These are phyloP conservation scores for Argya squamiceps DNA, from an alignment of 2,797 vertebrate species.

Conservation along the genomic window DNA sequence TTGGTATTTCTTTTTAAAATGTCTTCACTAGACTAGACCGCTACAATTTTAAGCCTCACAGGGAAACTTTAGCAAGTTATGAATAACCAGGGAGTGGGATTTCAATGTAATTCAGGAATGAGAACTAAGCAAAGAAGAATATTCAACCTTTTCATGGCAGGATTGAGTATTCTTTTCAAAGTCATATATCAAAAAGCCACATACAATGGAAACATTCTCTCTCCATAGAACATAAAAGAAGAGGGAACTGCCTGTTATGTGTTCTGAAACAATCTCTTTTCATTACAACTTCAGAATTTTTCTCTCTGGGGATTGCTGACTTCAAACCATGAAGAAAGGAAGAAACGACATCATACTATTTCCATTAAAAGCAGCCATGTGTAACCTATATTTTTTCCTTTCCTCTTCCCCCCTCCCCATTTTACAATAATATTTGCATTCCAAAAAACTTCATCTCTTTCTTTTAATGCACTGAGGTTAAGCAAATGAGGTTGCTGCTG, in stretches of 20 bases:
- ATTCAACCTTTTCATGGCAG: slow-evolving; percentile 69
- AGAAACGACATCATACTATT: slow-evolving; percentile 70
- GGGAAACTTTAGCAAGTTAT: slow-evolving; percentile 43
- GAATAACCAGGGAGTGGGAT: slow-evolving; percentile 60
- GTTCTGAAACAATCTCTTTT: slow-evolving; percentile 74
- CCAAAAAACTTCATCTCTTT: slow-evolving; percentile 45
- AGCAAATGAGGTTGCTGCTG: slow-evolving; percentile 43
- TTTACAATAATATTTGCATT: slow-evolving; percentile 73
- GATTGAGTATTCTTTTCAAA: slow-evolving; percentile 73
- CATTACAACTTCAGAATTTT: slow-evolving; percentile 66
- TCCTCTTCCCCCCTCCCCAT: neutral
- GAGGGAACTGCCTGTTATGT: slow-evolving; percentile 56
- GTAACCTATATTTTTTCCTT: slow-evolving; percentile 61
- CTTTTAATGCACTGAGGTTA: slow-evolving; percentile 25
- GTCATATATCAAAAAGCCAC: slow-evolving; percentile 75
- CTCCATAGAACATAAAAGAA: slow-evolving; percentile 68
- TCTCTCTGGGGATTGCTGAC: slow-evolving; percentile 70
- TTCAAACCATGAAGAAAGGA: slow-evolving; percentile 70
- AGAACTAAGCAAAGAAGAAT: slow-evolving; percentile 63
- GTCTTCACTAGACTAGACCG: neutral
- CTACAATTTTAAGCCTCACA: slow-evolving; percentile 38
- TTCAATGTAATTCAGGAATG: slow-evolving; percentile 65
- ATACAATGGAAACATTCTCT: slow-evolving; percentile 75
- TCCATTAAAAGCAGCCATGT: slow-evolving; percentile 75
- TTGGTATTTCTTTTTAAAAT: slow-evolving; percentile 28